Conservation (phyloP, 2,797 vertebrate species). For the Menidia menidia region DNA sequence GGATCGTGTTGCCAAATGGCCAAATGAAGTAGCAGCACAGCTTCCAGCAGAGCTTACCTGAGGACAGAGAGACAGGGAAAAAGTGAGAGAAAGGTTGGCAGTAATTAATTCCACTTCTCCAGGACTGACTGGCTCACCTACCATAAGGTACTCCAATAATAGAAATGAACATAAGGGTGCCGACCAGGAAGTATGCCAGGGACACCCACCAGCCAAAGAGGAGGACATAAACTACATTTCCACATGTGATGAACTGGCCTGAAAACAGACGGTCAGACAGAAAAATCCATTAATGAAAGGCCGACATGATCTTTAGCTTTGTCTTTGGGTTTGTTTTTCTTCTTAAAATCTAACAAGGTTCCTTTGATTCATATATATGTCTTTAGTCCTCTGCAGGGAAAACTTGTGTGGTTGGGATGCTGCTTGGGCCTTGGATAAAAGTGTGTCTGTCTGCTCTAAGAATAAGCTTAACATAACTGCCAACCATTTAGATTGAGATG, state of each 20-base stretch:
- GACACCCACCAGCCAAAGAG: slow-evolving; percentile 92
- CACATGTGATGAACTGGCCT: slow-evolving; percentile 84
- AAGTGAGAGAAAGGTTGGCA: background rate
- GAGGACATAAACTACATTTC: slow-evolving; percentile 87
- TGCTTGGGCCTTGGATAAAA: too few relatives aligned
- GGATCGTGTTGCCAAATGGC: slow-evolving; percentile 88
- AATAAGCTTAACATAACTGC: too few relatives aligned
- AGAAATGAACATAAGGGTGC: slow-evolving; percentile 84
- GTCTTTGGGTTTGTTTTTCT: background rate
- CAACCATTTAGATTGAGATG: too few relatives aligned
- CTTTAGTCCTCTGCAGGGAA: too few relatives aligned
- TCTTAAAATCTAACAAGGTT: background rate
- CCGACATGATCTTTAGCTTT: background rate
- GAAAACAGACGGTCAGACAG: slow-evolving; percentile 36
- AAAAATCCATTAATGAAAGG: slow-evolving; percentile 4
- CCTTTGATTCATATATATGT: too few relatives aligned
- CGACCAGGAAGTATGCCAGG: slow-evolving; percentile 81
- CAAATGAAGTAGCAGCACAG: slow-evolving; percentile 87
- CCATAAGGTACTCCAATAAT: slow-evolving; percentile 85
- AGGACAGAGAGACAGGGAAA: slow-evolving; percentile 22
- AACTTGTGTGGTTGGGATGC: too few relatives aligned
- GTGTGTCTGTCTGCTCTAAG: too few relatives aligned
- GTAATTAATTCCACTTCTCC: background rate
- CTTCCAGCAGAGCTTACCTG: slow-evolving; percentile 84
- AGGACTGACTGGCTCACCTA: slow-evolving; percentile 60